Evolutionary conservation across 1,140 invertebrate genomes (phyloP).

Genomic region (Eufriesea mexicana): DNA sequence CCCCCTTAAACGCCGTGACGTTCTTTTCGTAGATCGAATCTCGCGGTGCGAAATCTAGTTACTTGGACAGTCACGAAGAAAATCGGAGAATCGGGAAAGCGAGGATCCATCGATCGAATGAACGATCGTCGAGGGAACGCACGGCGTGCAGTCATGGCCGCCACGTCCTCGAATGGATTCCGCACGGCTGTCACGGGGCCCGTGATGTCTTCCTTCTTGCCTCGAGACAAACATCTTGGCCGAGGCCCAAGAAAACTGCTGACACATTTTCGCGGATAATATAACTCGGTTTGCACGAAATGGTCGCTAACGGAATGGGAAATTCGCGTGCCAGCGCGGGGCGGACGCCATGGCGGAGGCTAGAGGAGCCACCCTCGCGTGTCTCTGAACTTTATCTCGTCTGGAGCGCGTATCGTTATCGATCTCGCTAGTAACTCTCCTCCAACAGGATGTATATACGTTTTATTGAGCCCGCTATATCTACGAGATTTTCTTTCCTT

Average conservation of each 20-base stretch:
- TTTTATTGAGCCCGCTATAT: no score
- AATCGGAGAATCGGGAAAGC: background rate
- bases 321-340: constrained; percentile 38
- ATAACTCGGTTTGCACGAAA: constrained; percentile 51
- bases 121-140: background rate
- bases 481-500: no score
- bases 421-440: background rate
- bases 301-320: constrained; percentile 52
- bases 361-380: no score
- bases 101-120: background rate
- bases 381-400: background rate
- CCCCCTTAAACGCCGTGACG: no score
- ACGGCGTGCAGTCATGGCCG: background rate
- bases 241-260: constrained; percentile 61
- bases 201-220: background rate
- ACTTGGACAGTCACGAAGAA: background rate
- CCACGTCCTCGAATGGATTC: background rate
- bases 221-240: constrained; percentile 55
- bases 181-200: constrained; percentile 19
- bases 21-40: background rate
- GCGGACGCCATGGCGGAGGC: constrained; percentile 29
- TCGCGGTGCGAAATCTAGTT: background rate
- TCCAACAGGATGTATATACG: no score
- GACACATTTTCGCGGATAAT: constrained; percentile 60
- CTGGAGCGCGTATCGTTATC: constrained; percentile 4